Percentiles rank a stretch among this genome's conserved stretches.
Conservation (phyloP, 1,140 invertebrate species). For the Drosophila arawakana region DNA sequence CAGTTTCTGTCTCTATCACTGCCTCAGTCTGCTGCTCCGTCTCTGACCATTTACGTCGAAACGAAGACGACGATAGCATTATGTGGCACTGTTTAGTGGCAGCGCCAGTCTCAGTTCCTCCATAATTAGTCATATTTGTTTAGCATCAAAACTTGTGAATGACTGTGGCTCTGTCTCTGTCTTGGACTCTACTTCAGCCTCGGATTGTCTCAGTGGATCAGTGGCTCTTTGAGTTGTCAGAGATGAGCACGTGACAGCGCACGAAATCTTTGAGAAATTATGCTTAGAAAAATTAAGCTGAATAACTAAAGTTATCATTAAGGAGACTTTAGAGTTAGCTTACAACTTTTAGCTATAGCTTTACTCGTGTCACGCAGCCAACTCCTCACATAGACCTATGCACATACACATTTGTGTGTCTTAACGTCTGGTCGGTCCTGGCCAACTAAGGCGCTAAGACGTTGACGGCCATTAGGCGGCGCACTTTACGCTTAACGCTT, state of each 20-base stretch:
- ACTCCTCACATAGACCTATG: constrained; percentile 10
- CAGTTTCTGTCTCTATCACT: not conserved
- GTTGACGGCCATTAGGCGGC: constrained; percentile 64
- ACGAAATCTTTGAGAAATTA: not conserved
- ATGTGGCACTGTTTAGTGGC: constrained; percentile 79
- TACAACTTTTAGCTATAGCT: not conserved
- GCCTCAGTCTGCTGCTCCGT: constrained; percentile 14
- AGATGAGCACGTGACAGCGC: constrained; percentile 5
- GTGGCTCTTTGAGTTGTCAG: not conserved
- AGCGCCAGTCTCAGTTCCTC: constrained; percentile 67
- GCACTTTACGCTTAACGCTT: constrained; percentile 66
- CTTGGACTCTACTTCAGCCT: not conserved
- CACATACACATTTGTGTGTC: too few species aligned
- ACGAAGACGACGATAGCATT: constrained; percentile 77
- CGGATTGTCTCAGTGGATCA: constrained; percentile 18
- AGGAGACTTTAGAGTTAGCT: not conserved
- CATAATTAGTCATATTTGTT: constrained; percentile 83
- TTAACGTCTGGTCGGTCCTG: constrained; percentile 69
- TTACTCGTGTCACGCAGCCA: constrained; percentile 20
- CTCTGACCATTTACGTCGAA: constrained; percentile 73
- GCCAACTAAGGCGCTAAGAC: constrained; percentile 68
- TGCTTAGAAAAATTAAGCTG: too few species aligned
- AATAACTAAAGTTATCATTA: not conserved
- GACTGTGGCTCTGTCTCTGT: constrained; percentile 42
- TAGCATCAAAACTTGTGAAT: constrained; percentile 81